Percentiles rank a stretch among this genome's conserved stretches.
These are phyloP conservation scores for Ethmia dodecea DNA, from an alignment of 2,888 invertebrate species.

Conservation along the genomic window DNA sequence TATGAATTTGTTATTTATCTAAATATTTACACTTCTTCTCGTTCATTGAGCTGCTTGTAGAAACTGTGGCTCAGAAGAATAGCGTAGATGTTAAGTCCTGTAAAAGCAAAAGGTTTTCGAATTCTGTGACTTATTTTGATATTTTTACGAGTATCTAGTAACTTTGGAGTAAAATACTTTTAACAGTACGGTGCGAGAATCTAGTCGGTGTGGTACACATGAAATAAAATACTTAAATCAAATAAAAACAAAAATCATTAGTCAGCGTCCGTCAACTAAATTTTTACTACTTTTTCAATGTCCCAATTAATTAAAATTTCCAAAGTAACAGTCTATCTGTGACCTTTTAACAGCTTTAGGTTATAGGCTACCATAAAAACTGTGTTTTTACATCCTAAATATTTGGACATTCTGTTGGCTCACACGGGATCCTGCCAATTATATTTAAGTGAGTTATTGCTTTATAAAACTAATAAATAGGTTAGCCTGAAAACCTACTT, in stretches of 20 bases:
- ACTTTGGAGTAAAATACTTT: neutral
- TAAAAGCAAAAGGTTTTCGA: constrained; percentile 17
- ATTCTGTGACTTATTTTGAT: neutral
- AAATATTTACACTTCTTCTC: constrained; percentile 45
- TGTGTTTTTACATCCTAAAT: too few species aligned
- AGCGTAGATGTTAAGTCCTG: constrained; percentile 53
- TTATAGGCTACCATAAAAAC: too few species aligned
- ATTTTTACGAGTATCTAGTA: neutral
- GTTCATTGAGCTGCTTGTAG: constrained; percentile 48
- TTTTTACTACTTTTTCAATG: too few species aligned
- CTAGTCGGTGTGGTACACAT: neutral
- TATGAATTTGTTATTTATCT: too few species aligned
- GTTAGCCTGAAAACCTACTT: too few species aligned
- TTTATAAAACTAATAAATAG: too few species aligned
- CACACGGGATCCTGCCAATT: neutral
- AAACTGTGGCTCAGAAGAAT: constrained; percentile 52
- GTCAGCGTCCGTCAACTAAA: too few species aligned
- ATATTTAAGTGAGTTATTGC: neutral
- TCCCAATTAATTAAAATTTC: too few species aligned
- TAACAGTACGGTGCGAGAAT: neutral
- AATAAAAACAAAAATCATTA: too few species aligned
- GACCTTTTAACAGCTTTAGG: too few species aligned
- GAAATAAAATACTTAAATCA: neutral
- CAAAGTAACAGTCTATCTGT: too few species aligned
- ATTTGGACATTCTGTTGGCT: too few species aligned